These are phyloP conservation scores for Mus spretus DNA, from an alignment of 2,797 vertebrate genomes.

Conservation along the genomic window DNA sequence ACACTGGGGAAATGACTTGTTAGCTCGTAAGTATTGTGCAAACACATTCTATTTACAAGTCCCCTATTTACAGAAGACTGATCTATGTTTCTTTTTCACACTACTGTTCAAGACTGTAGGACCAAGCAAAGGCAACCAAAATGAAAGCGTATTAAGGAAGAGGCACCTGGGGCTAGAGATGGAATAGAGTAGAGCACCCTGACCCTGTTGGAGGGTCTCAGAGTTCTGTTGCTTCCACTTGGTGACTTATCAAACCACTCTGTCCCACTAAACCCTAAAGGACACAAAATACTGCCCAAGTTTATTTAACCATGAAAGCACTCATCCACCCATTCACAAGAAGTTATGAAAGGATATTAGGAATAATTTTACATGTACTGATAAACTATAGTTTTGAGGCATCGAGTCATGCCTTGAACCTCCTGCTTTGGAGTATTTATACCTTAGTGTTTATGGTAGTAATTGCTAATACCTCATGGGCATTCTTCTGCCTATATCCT, in stretches of 20 bases:
- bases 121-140: not conserved
- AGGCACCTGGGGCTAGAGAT: not conserved
- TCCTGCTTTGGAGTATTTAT: constrained; percentile 60
- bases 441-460: not conserved
- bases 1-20: not conserved
- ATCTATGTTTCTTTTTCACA: not conserved
- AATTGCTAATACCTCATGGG: not conserved
- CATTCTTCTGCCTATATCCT: not conserved
- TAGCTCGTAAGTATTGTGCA: not conserved
- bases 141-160: not conserved
- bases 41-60: not conserved
- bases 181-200: not conserved
- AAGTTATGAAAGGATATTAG: not conserved
- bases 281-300: not conserved
- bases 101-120: not conserved
- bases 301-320: not conserved
- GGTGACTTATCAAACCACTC: not conserved
- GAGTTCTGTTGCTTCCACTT: not conserved
- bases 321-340: not conserved
- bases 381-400: not conserved
- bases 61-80: not conserved
- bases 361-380: not conserved
- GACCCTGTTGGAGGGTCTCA: not conserved
- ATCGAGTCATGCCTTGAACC: not conserved
- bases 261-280: not conserved